These are phyloP conservation scores for Cordilura impudica DNA, from an alignment of 2,888 invertebrate species.

Conservation along the genomic window DNA sequence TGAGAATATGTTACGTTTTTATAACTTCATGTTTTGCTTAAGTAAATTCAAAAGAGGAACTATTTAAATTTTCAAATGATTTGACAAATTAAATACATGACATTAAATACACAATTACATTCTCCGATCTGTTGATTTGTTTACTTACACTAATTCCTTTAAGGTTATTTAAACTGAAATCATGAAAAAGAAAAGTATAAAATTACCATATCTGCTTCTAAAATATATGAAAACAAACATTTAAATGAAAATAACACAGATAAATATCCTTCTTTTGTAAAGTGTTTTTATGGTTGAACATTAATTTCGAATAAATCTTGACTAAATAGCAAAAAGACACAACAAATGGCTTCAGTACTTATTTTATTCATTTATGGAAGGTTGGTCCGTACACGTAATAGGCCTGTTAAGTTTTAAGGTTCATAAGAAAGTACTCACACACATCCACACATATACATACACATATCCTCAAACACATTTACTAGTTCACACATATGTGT, in stretches of 20 bases:
- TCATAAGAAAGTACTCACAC: not conserved
- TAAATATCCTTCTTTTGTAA: constrained; percentile 38
- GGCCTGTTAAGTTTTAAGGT: constrained; percentile 2
- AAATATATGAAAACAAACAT: not conserved
- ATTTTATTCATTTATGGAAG: constrained; percentile 13
- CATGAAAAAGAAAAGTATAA: not conserved
- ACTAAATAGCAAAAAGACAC: constrained; percentile 26
- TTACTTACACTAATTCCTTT: not conserved
- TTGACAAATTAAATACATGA: too few relatives aligned
- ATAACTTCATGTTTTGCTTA: too few relatives aligned
- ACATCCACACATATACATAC: not conserved
- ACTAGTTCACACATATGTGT: not conserved
- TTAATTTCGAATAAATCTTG: constrained; percentile 46
- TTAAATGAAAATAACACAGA: not conserved
- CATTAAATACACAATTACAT: too few relatives aligned
- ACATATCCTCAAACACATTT: not conserved
- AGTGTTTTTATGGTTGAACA: constrained; percentile 43
- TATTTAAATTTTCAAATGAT: too few relatives aligned
- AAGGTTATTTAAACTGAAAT: not conserved
- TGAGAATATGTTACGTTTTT: too few relatives aligned
- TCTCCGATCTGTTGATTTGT: too few relatives aligned
- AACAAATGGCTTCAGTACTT: not conserved
- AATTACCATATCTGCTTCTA: not conserved
- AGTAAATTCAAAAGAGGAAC: too few relatives aligned
- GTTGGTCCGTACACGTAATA: constrained; percentile 10